Evolutionary conservation across 2,888 invertebrate species (phyloP).

Genomic region (Arctia plantaginis): DNA sequence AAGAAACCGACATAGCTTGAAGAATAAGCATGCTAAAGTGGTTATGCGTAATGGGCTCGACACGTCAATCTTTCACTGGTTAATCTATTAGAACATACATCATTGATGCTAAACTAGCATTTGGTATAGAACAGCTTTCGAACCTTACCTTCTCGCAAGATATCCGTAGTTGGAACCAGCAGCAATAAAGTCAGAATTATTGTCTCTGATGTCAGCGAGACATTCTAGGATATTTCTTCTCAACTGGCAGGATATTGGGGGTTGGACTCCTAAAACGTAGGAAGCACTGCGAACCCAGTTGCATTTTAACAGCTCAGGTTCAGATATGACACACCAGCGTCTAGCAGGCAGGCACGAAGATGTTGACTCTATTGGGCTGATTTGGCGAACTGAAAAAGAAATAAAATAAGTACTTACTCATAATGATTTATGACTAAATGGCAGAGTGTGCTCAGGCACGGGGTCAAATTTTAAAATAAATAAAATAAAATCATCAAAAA

Average conservation of each 20-base stretch:
- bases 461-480: too few species aligned
- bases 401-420: not conserved
- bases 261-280: conserved; percentile 86
- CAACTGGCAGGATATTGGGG: conserved; percentile 84
- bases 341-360: conserved; percentile 70
- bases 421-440: not conserved
- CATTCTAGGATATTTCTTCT: conserved; percentile 82
- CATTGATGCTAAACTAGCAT: not conserved
- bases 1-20: too few species aligned
- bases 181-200: conserved; percentile 86
- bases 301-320: conserved; percentile 87
- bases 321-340: conserved; percentile 88
- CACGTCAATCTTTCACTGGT: too few species aligned
- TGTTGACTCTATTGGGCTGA: conserved; percentile 60
- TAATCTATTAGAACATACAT: not conserved
- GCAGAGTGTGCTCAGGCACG: too few species aligned
- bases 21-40: too few species aligned
- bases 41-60: too few species aligned
- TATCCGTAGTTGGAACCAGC: conserved; percentile 88
- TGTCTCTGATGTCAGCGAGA: conserved; percentile 80
- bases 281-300: conserved; percentile 86
- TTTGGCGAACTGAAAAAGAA: conserved; percentile 65
- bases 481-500: too few species aligned
- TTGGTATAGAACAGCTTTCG: not conserved
- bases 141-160: conserved; percentile 87